phyloP scores from a whole-genome alignment of 2,113 vertebrate species.

The Conger conger region DNA sequence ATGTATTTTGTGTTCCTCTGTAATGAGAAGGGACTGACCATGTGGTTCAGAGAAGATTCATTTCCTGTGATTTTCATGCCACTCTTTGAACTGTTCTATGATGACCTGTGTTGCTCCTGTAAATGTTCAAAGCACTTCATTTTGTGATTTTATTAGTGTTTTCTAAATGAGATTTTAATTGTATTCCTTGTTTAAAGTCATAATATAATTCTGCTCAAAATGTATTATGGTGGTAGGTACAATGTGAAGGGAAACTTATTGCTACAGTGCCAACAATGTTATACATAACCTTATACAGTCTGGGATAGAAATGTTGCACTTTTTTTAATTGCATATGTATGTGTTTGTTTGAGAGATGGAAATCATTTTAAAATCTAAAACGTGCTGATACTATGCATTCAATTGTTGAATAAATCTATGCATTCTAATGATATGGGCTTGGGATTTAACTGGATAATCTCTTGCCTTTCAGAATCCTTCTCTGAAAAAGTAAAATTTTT shows the following conservation, averaged over 20 bases:
- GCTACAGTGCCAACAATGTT: background rate
- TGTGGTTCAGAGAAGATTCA: background rate
- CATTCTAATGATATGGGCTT: too few species aligned
- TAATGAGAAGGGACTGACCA: background rate
- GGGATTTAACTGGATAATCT: background rate
- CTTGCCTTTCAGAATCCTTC: too few species aligned
- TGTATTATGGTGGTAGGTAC: background rate
- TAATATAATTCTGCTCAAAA: background rate
- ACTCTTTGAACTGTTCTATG: background rate
- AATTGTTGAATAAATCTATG: background rate
- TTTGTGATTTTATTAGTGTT: background rate
- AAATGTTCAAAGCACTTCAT: background rate
- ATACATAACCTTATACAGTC: background rate
- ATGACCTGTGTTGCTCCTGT: background rate
- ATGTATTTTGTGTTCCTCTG: too few species aligned
- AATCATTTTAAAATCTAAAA: background rate
- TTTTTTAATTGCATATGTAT: background rate
- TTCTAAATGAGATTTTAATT: background rate
- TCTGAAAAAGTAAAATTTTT: too few species aligned
- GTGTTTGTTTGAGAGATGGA: background rate
- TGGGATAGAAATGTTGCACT: slow-evolving; percentile 1
- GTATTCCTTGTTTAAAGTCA: background rate
- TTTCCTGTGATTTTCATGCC: background rate
- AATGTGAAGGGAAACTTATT: slow-evolving; percentile 6
- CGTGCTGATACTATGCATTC: background rate